phyloP scores from a whole-genome alignment of 2,888 invertebrate genomes.

The Hyposoter dolosus region DNA sequence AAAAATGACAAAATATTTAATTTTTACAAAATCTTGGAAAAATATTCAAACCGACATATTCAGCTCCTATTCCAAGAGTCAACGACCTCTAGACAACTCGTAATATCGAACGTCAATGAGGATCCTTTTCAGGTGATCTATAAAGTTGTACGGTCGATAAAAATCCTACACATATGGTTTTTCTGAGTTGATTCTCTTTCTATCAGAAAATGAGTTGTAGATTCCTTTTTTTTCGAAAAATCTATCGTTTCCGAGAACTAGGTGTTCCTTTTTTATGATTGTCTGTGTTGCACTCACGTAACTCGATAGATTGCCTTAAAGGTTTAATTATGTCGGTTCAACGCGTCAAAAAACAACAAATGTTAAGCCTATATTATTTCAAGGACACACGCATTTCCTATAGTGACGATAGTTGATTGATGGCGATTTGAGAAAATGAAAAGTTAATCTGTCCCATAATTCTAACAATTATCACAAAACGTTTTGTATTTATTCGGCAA shows the following conservation, averaged over 20 bases:
- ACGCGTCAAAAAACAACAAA: not conserved
- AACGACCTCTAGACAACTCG: not conserved
- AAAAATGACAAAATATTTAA: not conserved
- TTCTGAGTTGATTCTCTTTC: too few species aligned
- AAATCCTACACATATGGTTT: too few species aligned
- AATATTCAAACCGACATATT: not conserved
- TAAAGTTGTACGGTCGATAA: too few species aligned
- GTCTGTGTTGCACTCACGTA: too few species aligned
- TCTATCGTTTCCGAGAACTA: too few species aligned
- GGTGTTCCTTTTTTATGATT: too few species aligned
- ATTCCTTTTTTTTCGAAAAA: too few species aligned
- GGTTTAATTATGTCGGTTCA: not conserved
- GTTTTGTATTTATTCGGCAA: not conserved
- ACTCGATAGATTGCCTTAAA: not conserved
- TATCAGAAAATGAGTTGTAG: too few species aligned
- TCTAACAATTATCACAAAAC: not conserved
- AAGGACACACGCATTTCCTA: not conserved
- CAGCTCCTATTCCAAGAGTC: not conserved
- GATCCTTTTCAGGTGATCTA: not conserved
- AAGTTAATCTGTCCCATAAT: not conserved
- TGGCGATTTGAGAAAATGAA: not conserved
- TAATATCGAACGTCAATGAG: not conserved
- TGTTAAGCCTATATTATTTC: not conserved
- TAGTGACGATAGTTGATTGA: not conserved
- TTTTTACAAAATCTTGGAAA: not conserved